Evolutionary conservation across 2,113 vertebrate genomes (phyloP).

Genomic region (Rhegmatorhina hoffmannsi): DNA sequence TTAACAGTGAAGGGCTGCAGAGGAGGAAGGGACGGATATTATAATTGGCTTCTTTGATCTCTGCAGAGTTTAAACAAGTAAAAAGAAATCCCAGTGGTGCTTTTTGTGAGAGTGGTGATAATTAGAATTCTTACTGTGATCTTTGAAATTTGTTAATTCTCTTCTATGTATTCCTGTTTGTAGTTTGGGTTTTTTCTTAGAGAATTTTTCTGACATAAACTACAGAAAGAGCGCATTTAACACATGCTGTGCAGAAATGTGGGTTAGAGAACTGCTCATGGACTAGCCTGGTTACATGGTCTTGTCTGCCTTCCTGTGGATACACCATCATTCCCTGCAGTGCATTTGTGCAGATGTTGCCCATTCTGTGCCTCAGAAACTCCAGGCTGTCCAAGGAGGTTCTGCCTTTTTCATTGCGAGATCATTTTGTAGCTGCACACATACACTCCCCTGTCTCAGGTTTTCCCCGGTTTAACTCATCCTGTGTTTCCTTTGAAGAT

Average conservation of each 20-base stretch:
- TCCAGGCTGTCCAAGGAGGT: not conserved
- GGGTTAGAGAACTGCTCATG: not conserved
- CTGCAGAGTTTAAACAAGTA: constrained; percentile 27
- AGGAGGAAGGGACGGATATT: constrained; percentile 30
- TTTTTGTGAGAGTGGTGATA: constrained; percentile 15
- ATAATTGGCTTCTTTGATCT: constrained; percentile 42
- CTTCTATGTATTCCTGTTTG: not conserved
- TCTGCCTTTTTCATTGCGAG: not conserved
- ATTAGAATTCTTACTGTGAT: not conserved
- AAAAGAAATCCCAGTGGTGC: constrained; percentile 22
- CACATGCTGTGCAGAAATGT: not conserved
- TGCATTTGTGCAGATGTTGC: not conserved
- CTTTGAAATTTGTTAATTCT: not conserved
- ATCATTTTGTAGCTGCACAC: not conserved
- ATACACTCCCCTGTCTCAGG: not conserved
- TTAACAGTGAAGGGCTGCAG: constrained; percentile 16
- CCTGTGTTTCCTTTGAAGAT: not conserved
- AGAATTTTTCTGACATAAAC: not conserved
- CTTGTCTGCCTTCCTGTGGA: not conserved
- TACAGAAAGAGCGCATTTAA: not conserved
- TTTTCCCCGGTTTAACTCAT: not conserved
- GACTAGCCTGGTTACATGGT: not conserved
- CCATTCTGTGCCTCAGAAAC: not conserved
- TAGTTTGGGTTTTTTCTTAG: not conserved
- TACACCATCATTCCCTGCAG: not conserved